Base-by-base conservation (phyloP, 2,888 invertebrate species). In the Smittia aterrima region DNA sequence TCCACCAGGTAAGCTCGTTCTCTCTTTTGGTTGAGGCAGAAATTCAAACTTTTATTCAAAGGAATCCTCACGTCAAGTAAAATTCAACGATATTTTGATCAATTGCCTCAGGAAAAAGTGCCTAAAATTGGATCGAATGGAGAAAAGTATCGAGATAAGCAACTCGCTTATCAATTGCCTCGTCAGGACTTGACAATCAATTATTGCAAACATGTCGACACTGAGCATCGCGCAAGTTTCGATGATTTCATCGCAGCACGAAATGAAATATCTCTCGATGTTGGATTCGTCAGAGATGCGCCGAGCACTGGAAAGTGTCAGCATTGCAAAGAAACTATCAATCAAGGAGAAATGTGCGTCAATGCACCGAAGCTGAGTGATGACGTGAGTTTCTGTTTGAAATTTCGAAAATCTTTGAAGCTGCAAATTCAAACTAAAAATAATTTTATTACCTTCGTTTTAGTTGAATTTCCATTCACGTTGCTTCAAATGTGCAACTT, bases 181-280 rank as follows among this genome's bases (percentile, higher is more conserved):
- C 18, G 18, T 22, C 96, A 97, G 85, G 98, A 98, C 82, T 87
- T 98, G 75, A 92, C 95, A 7, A 85, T 93, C 78, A 89, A 91
- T 73, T 95, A 96, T 81, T 96, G 96, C 83, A 89, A 90, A 80
- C 92, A 95, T 82, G 86, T 98, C 75, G 92, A 92, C 77, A 85
- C 90, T 18, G 87, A 88, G 79, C 89, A 93, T 80, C 87, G 88
- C 79, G 88, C 89, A 77, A 91, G 93, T 79, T 98, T 92, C 82
- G 92, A 96, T 84, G 96, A 97, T 83, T 98, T 98, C 83, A 91
- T 97, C 78, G 90, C 94, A 70, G 93, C 93, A 74, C 87, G 98
- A 72, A 98, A 98, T 83, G 96, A 96, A 85, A 92, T 96, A 79
- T 96, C 97, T 53, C 87, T 98, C 80, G 98, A 98, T 83, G 94